These are phyloP conservation scores for Mactra quadrangularis DNA, from an alignment of 1,140 invertebrate species.

Conservation along the genomic window DNA sequence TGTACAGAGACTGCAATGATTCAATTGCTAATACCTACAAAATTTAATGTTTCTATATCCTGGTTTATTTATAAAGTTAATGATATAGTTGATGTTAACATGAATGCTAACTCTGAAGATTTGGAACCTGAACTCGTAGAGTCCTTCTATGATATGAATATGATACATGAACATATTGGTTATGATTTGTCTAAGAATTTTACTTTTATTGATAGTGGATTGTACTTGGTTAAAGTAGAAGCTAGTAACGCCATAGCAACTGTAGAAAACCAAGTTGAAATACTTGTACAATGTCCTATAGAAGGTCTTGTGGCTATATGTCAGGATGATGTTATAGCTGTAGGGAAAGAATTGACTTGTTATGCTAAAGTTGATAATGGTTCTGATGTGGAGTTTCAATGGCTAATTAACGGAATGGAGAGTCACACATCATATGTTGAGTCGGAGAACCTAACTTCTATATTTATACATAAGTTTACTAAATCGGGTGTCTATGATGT, in stretches of 20 bases:
- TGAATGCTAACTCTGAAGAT: no score
- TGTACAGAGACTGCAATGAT: not conserved
- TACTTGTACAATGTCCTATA: constrained; percentile 38
- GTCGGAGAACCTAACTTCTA: constrained; percentile 14
- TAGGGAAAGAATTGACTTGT: constrained; percentile 15
- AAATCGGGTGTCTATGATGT: constrained; percentile 19
- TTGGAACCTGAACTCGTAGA: no score
- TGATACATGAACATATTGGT: not conserved
- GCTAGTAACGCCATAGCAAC: constrained; percentile 16
- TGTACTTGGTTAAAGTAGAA: not conserved
- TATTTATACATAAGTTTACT: constrained; percentile 11
- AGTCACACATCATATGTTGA: not conserved
- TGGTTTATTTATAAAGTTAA: constrained; percentile 29
- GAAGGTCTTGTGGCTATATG: constrained; percentile 16
- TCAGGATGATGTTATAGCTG: not conserved
- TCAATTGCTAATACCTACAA: not conserved
- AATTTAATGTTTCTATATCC: constrained; percentile 6
- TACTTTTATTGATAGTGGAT: constrained; percentile 12
- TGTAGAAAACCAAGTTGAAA: not conserved
- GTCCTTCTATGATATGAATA: not conserved
- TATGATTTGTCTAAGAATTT: not conserved
- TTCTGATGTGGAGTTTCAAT: constrained; percentile 18
- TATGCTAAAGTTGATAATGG: constrained; percentile 19
- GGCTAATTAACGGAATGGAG: constrained; percentile 10
- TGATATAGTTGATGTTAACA: not conserved